phyloP scores from a whole-genome alignment of 2,888 invertebrate genomes.

The Ephialtes manifestator region DNA sequence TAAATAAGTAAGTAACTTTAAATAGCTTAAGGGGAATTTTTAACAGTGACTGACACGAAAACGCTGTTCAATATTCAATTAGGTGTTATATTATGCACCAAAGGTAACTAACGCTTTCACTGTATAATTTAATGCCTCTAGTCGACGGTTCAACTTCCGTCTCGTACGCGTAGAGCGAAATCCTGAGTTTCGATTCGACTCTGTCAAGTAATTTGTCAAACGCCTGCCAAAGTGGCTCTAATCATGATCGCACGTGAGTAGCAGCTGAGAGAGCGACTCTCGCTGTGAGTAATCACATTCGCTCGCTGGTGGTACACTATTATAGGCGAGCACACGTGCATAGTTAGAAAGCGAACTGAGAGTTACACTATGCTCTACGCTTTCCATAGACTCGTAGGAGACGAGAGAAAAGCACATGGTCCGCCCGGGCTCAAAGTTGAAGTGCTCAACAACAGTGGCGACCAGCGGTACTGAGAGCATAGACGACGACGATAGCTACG shows the following conservation, averaged over 20 bases:
- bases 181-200: constrained; percentile 56
- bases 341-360: constrained; percentile 9
- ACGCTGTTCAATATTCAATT: neutral
- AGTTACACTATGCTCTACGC: constrained; percentile 47
- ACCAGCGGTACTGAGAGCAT: constrained; percentile 41
- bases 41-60: too few species aligned
- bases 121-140: neutral
- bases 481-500: constrained; percentile 45
- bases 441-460: constrained; percentile 49
- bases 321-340: constrained; percentile 26
- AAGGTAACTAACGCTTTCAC: neutral
- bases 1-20: too few species aligned
- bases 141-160: neutral
- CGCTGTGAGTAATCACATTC: constrained; percentile 65
- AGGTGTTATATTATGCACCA: neutral
- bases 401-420: constrained; percentile 46
- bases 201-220: constrained; percentile 57
- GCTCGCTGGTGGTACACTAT: constrained; percentile 46
- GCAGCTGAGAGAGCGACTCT: constrained; percentile 39
- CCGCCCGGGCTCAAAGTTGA: constrained; percentile 51
- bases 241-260: constrained; percentile 57
- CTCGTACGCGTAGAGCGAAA: neutral
- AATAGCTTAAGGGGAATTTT: too few species aligned
- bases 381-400: constrained; percentile 17
- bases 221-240: constrained; percentile 64